Evolutionary conservation across 2,113 vertebrate species (phyloP), one percentile per base, ranked within the genome.

Genomic region (Ranitomeya imitator): DNA sequence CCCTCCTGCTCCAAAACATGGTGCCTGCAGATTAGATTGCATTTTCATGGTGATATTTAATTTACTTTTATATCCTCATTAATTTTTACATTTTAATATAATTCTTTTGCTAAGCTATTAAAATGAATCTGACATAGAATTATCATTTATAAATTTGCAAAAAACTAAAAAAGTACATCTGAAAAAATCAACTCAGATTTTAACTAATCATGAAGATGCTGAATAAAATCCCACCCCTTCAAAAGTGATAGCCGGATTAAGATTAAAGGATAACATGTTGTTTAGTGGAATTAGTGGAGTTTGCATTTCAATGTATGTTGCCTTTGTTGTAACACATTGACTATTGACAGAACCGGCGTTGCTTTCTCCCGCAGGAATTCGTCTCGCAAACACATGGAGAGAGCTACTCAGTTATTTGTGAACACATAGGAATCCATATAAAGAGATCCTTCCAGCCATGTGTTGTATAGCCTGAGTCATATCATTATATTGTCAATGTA

Each of bases 301-400:
- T 69, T 84, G 82, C 82, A 84, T 84, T 69, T 69, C 45, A 84
- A 71, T 84, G 82, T 84, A 16, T 84, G 82, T 71, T 84, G 82
- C 65, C 52, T 84, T 84, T 84, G 82, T 84, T 84, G n/a, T 12
- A 11, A 14, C 13, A 26, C 67, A 84, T 52, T 71, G 81, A 23
- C 81, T 83, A 67, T 65, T 52, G 63, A 84, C 51, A 69, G 45
- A 21, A 55, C 0, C 51, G 21, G 63, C 19, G 7, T 67, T 26
- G 65, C 63, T 54, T 23, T 26, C 37, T 69, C 82, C 63, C 65
- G 11, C 45, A 55, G 82, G 82, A 71, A 69, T 84, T 54, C 51
- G 2, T 84, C 82, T 51, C 55, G 21, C 81, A 26, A 63, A 83
- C 60, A 83, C 26, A 51, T 19, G 16, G 59, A 82, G 81, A 54